Percentiles rank a stretch among this genome's conserved stretches.
Conservation (phyloP, 1,140 invertebrate genomes). For the Drosophila arizonae region DNA sequence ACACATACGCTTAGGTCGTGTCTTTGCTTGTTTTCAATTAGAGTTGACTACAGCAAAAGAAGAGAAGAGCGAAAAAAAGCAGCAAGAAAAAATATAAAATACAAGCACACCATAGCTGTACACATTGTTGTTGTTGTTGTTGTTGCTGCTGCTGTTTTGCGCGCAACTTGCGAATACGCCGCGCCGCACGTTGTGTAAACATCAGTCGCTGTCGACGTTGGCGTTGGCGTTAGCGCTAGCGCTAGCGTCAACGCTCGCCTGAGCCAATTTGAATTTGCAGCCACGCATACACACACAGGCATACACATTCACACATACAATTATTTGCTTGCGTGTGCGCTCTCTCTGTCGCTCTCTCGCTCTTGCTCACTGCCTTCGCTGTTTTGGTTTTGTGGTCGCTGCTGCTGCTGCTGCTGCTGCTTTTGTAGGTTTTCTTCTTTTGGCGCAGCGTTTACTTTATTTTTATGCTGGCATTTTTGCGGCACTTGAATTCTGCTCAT, state of each 20-base stretch:
- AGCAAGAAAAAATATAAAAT: conserved; percentile 30
- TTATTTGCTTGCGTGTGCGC: not conserved
- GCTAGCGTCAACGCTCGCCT: conserved; percentile 32
- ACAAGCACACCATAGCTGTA: conserved; percentile 41
- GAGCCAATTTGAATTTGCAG: conserved; percentile 59
- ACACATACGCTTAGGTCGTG: conserved; percentile 42
- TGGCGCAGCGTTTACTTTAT: conserved; percentile 63
- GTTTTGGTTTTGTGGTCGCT: conserved; percentile 59
- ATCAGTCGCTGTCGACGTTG: conserved; percentile 50
- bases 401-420: conserved; percentile 24
- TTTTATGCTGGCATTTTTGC: conserved; percentile 80
- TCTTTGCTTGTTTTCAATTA: conserved; percentile 78
- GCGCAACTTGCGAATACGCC: conserved; percentile 65
- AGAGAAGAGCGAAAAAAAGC: conserved; percentile 12
- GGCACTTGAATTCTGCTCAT: conserved; percentile 61
- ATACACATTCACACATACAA: conserved; percentile 10
- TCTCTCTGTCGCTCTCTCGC: conserved; percentile 7
- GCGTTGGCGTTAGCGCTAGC: conserved; percentile 28
- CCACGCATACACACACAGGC: conserved; percentile 12
- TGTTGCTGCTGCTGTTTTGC: conserved; percentile 45
- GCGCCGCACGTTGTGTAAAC: conserved; percentile 76
- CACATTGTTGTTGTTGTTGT: conserved; percentile 44
- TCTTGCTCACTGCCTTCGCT: conserved; percentile 1
- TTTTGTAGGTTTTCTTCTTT: conserved; percentile 58
- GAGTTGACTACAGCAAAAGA: conserved; percentile 51